Base-by-base conservation (phyloP, 2,113 vertebrate species). In the Chionis minor region DNA sequence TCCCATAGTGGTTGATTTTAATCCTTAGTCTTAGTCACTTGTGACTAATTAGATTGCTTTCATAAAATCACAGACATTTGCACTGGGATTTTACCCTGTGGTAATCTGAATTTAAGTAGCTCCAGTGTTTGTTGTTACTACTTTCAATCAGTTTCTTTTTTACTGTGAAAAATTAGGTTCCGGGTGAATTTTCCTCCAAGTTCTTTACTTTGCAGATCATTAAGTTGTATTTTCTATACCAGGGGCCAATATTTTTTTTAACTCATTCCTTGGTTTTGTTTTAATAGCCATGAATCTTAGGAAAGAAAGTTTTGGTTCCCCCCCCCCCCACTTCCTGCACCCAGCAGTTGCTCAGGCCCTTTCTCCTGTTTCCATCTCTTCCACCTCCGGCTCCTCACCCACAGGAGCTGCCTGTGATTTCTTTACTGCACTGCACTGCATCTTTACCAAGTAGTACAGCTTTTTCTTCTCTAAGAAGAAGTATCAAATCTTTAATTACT, bases 21-120 rank as follows among this genome's bases (percentile, higher is more conserved):
- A 94, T 90, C 78, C 70, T 75, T 80, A 91, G 54, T 69, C 86
- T 35, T 66, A 69, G 58, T 70, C 83, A 77, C 51, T 95, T 92
- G 70, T 85, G 78, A 85, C 69, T 97, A 89, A 85, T 61, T 75
- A 79, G 56, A 75, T 94, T 95, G 66, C 45, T 69, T 94, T 94
- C 65, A 54, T 49, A 65, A 93, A 85, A 69, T 87, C 61, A 33
- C 16, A 66, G 61, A 23, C 42, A 56, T 85, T 79, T 88, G 52
- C 81, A 28, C 30, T 81, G 80, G 52, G 55, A 67, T 81, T 83
- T 90, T 92, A 79, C 58, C 54, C 91, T 69, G 47, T 62, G 54
- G 49, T 82, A 81, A 69, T 69, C 56, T 85, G 84, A 88, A 86
- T 74, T 90, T 44, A 72, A 80, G 40, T 56, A 80, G 69, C 33